Percentiles rank a stretch among this genome's conserved stretches.
Evolutionary conservation across 92 coral and sea anemone species (phyloP).

Genomic region (Umimayanthus kanabou): DNA sequence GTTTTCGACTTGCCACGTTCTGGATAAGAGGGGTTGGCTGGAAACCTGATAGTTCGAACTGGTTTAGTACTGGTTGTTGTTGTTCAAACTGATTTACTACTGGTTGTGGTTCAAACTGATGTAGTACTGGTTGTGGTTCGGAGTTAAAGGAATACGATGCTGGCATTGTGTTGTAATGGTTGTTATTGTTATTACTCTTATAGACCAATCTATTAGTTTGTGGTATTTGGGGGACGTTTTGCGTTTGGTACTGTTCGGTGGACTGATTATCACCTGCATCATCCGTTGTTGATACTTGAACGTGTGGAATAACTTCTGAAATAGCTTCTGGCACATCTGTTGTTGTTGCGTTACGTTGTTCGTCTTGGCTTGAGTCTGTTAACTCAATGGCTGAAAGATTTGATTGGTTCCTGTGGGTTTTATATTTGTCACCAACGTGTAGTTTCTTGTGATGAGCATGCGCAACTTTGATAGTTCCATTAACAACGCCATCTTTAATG

Average conservation of each 20-base stretch:
- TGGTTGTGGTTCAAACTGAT: background rate
- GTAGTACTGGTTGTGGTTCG: background rate
- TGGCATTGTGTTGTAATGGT: background rate
- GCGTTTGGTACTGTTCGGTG: background rate
- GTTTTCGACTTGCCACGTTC: conserved; percentile 11
- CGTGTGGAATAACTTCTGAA: background rate
- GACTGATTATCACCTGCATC: background rate
- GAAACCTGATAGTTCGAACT: background rate
- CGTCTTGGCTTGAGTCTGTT: background rate
- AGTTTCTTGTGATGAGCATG: conserved; percentile 29
- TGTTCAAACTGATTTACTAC: background rate
- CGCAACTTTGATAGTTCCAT: conserved; percentile 77
- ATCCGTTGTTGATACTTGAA: background rate
- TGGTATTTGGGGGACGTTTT: background rate
- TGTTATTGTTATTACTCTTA: background rate
- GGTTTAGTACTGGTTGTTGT: background rate
- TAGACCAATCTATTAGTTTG: background rate
- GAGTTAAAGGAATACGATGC: background rate
- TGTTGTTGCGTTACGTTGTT: background rate
- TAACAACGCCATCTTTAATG: conserved; percentile 78
- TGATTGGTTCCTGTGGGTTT: background rate
- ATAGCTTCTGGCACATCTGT: background rate
- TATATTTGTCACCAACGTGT: background rate
- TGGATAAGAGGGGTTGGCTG: background rate
- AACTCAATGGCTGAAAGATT: background rate